Evolutionary conservation across 2,888 invertebrate genomes (phyloP), one percentile per base, ranked within the genome.

Genomic region (Thera obeliscata): DNA sequence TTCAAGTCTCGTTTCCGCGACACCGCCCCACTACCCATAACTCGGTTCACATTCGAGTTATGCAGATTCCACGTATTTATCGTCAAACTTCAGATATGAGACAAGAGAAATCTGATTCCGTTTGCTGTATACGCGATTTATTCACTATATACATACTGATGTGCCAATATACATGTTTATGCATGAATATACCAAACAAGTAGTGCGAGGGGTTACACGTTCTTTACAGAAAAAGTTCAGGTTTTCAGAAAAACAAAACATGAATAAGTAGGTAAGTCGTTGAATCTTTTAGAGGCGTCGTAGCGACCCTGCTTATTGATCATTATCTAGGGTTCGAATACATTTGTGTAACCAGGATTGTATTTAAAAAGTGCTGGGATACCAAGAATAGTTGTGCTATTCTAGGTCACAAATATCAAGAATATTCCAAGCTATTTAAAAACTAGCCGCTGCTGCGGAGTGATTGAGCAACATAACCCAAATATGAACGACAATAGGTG

Each of bases 61-160:
- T 93, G 93, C 90, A 93, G 90, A 93, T 91, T 90, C 83, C 76
- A 77, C 82, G 87, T 91, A 92, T 93, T 92, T 93, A 93, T 92
- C 87, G 89, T 82, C 85, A 88, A 93, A 93, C 86, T 93, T 93
- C 79, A 90, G 93, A 93, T 91, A 92, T 86, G 88, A 85, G 93
- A 92, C 93, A 87, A 85, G 83, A 83, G 85, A 90, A 90, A 93
- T 91, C 93, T 91, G 92, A 93, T 93, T 89, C 93, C 91, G 91
- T 83, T 88, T 83, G 83, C 83, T 86, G 87, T 90, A 87, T 84
- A 76, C 76, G 70, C 84, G 89, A 91, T 89, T 91, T 91, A 90
- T 89, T 81, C 87, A 78, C 81, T 86, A 86, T 86, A 86, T 88
- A 87, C 82, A 78, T 80, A 65, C 62, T 55, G 58, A 59, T 63